Evolutionary conservation across 2,797 vertebrate genomes (phyloP), one percentile per base, ranked within the genome.

Genomic region (Acanthurus leucopareius): DNA sequence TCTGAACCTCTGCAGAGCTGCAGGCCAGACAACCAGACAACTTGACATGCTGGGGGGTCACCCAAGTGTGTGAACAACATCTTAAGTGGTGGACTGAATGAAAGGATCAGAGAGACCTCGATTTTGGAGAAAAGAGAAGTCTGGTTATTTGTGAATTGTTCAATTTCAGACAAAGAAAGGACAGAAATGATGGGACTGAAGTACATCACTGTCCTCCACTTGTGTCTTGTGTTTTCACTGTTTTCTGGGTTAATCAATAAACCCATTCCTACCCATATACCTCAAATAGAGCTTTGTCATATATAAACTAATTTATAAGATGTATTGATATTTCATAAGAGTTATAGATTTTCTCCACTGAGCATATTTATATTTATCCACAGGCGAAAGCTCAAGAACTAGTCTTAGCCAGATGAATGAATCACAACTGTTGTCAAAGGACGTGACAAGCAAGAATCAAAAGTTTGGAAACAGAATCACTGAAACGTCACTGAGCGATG

Each of bases 401-500:
- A 22, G 71, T 79, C 51, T 35, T 13, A 49, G 49, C 76, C 9
- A 22, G 84, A 79, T 63, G 76, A 85, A 77, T 86, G 80, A 89
- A 81, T 79, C 64, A 69, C 56, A 19, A 59, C 69, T 69, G 57
- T 91, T 89, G 82, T 83, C 79, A 72, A 89, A 88, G 83, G 83
- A 83, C 76, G 80, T 69, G 73, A 85, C 70, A 13, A 25, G 42
- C 25, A 25, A 52, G 58, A 87, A 73, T 60, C 44, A 45, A 48
- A 72, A 79, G 45, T 63, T 72, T 16, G 19, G 25, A 69, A 73
- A 54, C 77, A 78, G 89, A 90, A 92, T 88, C 69, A 75, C 47
- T 61, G 28, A 84, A 45, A 92, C 91, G 91, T 93, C 93, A 94
- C 78, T 3, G 54, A 76, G 65, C 80, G 35, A 74, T 68, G 25